A percentile compares a stretch with the other conserved stretches of the same genome.
Evolutionary conservation across 92 coral and sea anemone species (phyloP).

Genomic region (Porites cylindrica): DNA sequence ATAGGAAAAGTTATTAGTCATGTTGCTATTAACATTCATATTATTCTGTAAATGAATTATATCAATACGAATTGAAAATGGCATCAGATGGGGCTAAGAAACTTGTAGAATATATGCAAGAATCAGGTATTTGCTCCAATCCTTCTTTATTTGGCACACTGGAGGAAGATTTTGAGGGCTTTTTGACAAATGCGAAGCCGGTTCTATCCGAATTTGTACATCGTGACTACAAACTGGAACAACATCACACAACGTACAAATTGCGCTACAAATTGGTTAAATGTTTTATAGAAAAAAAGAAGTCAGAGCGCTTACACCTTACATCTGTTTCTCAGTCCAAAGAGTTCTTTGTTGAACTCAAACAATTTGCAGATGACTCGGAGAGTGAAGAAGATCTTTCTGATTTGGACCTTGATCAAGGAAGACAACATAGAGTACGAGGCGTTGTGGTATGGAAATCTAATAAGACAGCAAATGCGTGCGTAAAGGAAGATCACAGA

Average conservation of each 20-base stretch:
- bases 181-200: not conserved
- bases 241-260: conserved; percentile 2
- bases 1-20: too few species aligned
- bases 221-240: not conserved
- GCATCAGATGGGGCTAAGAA: not conserved
- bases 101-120: not conserved
- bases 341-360: conserved; percentile 25
- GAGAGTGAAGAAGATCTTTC: not conserved
- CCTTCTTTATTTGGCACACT: not conserved
- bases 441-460: conserved; percentile 39
- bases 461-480: not conserved
- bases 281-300: not conserved
- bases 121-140: not conserved
- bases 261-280: not conserved
- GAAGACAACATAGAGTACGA: conserved; percentile 11
- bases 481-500: not conserved
- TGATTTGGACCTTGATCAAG: not conserved
- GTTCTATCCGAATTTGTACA: conserved; percentile 1
- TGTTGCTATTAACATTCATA: too few species aligned
- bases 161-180: not conserved
- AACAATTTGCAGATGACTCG: not conserved
- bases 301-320: not conserved
- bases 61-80: not conserved
- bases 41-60: too few species aligned
- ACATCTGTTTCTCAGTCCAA: not conserved